A percentile compares a stretch with the other conserved stretches of the same genome.
These are phyloP conservation scores for Cotesia typhae DNA, from an alignment of 1,140 invertebrate species.

Conservation along the genomic window DNA sequence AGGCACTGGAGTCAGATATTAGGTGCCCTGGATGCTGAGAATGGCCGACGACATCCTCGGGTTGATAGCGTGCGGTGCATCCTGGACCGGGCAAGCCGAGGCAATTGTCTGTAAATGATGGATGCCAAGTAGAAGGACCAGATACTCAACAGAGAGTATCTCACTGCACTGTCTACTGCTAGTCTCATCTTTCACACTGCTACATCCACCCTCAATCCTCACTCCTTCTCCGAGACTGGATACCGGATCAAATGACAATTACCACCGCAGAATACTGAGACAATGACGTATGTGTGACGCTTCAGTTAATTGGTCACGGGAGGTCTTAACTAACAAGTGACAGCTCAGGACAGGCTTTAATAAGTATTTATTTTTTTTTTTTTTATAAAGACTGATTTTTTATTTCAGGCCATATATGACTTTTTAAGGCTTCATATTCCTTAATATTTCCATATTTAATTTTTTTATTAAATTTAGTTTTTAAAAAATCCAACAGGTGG, in stretches of 20 bases:
- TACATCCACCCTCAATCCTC: neutral
- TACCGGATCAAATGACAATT: slow-evolving; percentile 60
- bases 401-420: no score
- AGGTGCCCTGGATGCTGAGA: slow-evolving; percentile 6
- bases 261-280: slow-evolving; percentile 54
- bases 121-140: slow-evolving; percentile 49
- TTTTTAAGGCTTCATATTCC: no score
- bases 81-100: slow-evolving; percentile 49
- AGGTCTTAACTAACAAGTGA: slow-evolving; percentile 38
- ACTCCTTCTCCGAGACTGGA: slow-evolving; percentile 35
- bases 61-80: slow-evolving; percentile 28
- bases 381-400: no score
- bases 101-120: slow-evolving; percentile 61
- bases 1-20: neutral
- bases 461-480: no score
- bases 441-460: no score
- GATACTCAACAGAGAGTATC: slow-evolving; percentile 27
- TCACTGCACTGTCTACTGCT: slow-evolving; percentile 2
- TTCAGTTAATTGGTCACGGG: slow-evolving; percentile 40
- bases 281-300: slow-evolving; percentile 55
- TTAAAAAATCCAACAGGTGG: no score
- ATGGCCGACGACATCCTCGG: slow-evolving; percentile 28
- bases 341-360: no score
- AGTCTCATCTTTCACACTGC: neutral
- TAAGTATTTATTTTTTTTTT: no score